These are phyloP conservation scores for Drosophila putrida DNA, from an alignment of 2,888 invertebrate genomes.

Conservation along the genomic window DNA sequence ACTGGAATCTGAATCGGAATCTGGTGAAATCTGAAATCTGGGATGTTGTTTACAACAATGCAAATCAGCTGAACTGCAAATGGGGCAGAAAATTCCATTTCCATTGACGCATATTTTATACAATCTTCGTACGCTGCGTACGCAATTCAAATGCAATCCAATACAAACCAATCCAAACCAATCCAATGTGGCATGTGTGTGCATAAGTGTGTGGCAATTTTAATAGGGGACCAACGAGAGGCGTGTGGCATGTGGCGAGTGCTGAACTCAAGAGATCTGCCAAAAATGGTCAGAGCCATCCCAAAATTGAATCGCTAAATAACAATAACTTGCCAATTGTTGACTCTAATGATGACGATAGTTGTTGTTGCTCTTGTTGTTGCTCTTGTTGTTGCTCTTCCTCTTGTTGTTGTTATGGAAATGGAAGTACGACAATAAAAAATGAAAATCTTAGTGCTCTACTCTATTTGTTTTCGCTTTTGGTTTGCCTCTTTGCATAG, in stretches of 20 bases:
- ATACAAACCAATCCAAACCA: constrained; percentile 8
- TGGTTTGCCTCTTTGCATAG: constrained; percentile 39
- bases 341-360: constrained; percentile 36
- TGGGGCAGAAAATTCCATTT: constrained; percentile 72
- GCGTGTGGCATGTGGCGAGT: neutral
- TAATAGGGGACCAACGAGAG: constrained; percentile 16
- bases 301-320: constrained; percentile 26
- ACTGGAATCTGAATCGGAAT: neutral
- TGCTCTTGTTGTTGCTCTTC: constrained; percentile 11
- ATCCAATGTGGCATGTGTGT: constrained; percentile 18
- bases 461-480: constrained; percentile 51
- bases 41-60: constrained; percentile 51
- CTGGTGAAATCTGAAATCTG: constrained; percentile 13
- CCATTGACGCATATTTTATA: constrained; percentile 61
- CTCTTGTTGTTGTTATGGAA: constrained; percentile 33
- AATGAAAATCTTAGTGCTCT: constrained; percentile 40
- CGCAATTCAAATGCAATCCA: constrained; percentile 55
- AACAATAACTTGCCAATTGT: constrained; percentile 38
- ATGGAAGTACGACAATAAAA: constrained; percentile 25
- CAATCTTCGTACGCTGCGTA: constrained; percentile 11
- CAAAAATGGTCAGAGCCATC: constrained; percentile 44
- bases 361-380: constrained; percentile 7
- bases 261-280: constrained; percentile 41
- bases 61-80: constrained; percentile 60
- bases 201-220: constrained; percentile 45